Base-by-base conservation (phyloP, 1,140 invertebrate genomes). In the Drosophila arawakana region DNA sequence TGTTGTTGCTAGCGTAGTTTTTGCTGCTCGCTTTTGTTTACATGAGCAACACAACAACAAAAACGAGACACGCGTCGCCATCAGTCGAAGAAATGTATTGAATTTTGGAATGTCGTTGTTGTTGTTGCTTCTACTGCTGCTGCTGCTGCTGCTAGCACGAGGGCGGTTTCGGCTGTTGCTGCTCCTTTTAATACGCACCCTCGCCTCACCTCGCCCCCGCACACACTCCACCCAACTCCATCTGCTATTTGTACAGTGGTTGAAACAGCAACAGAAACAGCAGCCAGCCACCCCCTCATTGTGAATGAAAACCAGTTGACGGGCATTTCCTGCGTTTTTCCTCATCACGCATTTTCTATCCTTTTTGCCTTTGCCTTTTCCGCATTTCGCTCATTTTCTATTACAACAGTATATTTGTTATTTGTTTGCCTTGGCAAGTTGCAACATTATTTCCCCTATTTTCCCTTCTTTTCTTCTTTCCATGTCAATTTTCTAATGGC, bases 361-460 rank as follows among this genome's bases (percentile, higher is more conserved):
- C 46, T 80, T 61, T 80, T 63, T 8, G 8, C 10, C 2, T 9
- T 39, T 39, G 35, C 35, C 70, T 81, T 73, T 55, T 82, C 47
- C 77, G 58, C 63, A 63, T 63, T 55, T 65, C 62, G 9, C 44
- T 61, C 44, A 30, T 41, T 10, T 52, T 44, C 41, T 21, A 39
- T 52, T 37, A 41, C 43, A 34, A 54, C 25, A 30, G 25, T 5
- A 15, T 46, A 47, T 66, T 72, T 59, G 61, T 41, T 61, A 54
- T 76, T 78, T 72, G 71, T 76, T 81, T 78, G 71, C 59, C 55
- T 74, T 78, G 58, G 41, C 74, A 78, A 85, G 60, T 75, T 84
- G 81, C 81, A 85, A 63, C 65, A 70, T 81, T 30, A 30, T 30
- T 78, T 78, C 47, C 69, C 47, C 25, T 25, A 44, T 54, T 55